Base-by-base conservation (phyloP, 2,888 invertebrate species). In the Tromatobia lineatoria region DNA sequence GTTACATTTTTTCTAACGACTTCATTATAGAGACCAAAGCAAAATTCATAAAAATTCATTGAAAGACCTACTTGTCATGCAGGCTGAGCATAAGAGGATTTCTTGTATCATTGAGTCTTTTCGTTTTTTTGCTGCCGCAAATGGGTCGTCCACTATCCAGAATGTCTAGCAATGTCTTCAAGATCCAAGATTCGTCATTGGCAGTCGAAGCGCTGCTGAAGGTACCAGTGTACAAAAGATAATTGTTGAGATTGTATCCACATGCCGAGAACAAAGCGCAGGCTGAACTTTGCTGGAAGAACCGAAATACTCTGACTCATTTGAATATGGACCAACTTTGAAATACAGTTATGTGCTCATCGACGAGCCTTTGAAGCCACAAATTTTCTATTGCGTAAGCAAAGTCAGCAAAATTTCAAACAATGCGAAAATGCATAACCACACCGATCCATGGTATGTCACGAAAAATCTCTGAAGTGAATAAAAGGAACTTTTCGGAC, bases 221-320 rank as follows among this genome's bases (percentile, higher is more conserved):
- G 11, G 83, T 83, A 54, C 87, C 85, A 54, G 80, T 80, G 25
- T 87, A 88, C 25, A 83, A 20, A 50, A 69, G 73, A 54, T 67
- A 87, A 34, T 75, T 66, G 45, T 78, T 75, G 20, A 86, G 66
- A 13, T 77, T 81, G 75, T 82, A 88, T 75, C 88, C 88, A 88
- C 15, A 87, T 45, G 1, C 80, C 78, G 29, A 88, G 18, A 15
- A 86, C 76, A 10, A 85, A 52, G 15, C 85, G 69, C 47, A 88
- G 38, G 1, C 87, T 81, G 20, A 74, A 42, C 25, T 74, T 87
- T 6, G 52, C 80, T 1, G 86, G 88, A 18, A 71, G 54, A n/a
- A 23, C 15, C 18, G 59, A 42, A 18, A 87, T 25, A 8, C 69
- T 23, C 25, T 85, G 86, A 11, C 38, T 67, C 15, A 87, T n/a